Evolutionary conservation across 2,797 vertebrate species (phyloP).

Genomic region (Synanceia verrucosa): DNA sequence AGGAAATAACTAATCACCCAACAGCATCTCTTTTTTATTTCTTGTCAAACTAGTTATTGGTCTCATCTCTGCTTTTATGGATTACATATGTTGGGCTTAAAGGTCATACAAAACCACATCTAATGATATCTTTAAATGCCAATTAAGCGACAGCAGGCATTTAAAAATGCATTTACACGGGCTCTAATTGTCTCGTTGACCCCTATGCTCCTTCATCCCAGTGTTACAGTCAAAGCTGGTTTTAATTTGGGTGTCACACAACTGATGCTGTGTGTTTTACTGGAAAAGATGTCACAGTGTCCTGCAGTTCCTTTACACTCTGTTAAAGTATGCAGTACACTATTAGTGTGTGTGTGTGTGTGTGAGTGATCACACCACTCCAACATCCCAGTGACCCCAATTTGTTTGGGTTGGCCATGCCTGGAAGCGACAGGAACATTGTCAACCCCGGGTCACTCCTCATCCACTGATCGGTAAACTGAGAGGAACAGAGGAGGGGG

Average conservation of each 20-base stretch:
- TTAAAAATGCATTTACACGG: conserved; percentile 65
- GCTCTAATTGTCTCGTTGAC: conserved; percentile 65
- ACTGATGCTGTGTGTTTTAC: no score
- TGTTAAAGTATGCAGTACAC: conserved; percentile 22
- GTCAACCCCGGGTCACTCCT: conserved; percentile 63
- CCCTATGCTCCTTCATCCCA: conserved; percentile 33
- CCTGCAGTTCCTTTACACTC: conserved; percentile 18
- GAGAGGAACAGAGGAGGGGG: conserved; percentile 47
- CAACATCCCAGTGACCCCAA: conserved; percentile 66
- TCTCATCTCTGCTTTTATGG: conserved; percentile 40
- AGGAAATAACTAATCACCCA: conserved; percentile 23
- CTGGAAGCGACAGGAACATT: conserved; percentile 61
- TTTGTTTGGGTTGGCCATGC: conserved; percentile 63
- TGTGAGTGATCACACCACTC: conserved; percentile 39
- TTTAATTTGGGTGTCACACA: conserved; percentile 57
- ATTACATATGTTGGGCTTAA: conserved; percentile 53
- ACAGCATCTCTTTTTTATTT: conserved; percentile 32
- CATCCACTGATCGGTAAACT: conserved; percentile 60
- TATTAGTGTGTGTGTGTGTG: conserved; percentile 6
- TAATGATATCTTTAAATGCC: conserved; percentile 56
- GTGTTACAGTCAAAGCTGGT: conserved; percentile 14
- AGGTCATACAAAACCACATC: conserved; percentile 52
- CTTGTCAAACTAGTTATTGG: conserved; percentile 38
- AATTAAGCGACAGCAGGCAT: conserved; percentile 65
- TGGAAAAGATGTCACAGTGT: conserved; percentile 2